Conservation (phyloP, 2,888 invertebrate genomes). For the Papilio demoleus region DNA sequence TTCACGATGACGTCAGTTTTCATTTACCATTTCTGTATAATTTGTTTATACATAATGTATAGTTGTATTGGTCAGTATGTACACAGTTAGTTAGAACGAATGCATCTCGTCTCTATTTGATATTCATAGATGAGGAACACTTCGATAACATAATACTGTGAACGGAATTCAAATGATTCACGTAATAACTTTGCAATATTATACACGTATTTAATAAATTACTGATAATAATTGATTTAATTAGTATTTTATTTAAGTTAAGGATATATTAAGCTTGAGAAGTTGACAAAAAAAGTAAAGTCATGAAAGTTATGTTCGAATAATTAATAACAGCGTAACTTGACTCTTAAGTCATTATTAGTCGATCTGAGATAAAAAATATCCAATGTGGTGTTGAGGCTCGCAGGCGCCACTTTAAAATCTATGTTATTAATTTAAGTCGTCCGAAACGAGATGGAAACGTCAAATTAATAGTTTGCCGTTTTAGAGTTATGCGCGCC, state of each 20-base stretch:
- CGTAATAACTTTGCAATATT: not conserved
- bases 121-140: not conserved
- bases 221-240: not conserved
- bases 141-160: not conserved
- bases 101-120: not conserved
- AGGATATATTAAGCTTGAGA: not conserved
- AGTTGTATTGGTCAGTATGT: too few relatives aligned
- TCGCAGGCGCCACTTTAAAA: slow-evolving; percentile 24
- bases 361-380: slow-evolving; percentile 15
- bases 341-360: slow-evolving; percentile 22
- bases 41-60: too few relatives aligned
- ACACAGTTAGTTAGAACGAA: too few relatives aligned
- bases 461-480: slow-evolving; percentile 24
- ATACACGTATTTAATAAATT: not conserved
- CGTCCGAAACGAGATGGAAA: slow-evolving; percentile 20
- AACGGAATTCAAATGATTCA: not conserved
- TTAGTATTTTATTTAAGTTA: too few relatives aligned
- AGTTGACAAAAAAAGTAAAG: not conserved
- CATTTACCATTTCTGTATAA: too few relatives aligned
- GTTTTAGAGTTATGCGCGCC: slow-evolving; percentile 15
- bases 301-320: not conserved
- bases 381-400: not conserved
- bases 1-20: too few relatives aligned
- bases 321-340: slow-evolving; percentile 19
- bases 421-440: slow-evolving; percentile 32